phyloP scores from a whole-genome alignment of 2,113 vertebrate species.

The Otus sunia region DNA sequence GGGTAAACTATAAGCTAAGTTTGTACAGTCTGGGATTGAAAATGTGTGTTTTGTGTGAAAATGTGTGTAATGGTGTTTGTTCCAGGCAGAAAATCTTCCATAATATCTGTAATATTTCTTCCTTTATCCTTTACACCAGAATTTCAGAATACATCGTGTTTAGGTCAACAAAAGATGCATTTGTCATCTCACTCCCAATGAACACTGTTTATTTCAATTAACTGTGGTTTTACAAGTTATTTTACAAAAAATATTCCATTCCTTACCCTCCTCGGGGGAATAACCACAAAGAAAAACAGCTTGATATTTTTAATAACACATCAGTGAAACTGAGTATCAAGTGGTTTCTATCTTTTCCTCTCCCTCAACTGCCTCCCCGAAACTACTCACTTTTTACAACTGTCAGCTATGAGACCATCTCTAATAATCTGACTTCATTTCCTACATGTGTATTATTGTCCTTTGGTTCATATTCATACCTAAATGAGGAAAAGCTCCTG shows the following conservation, averaged over 20 bases:
- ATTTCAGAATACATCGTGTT: neutral
- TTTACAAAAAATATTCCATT: neutral
- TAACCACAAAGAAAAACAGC: neutral
- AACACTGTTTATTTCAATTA: conserved; percentile 1
- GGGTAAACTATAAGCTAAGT: neutral
- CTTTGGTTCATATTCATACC: neutral
- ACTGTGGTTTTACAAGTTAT: neutral
- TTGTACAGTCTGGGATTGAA: neutral
- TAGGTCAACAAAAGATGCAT: neutral
- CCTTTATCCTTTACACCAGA: neutral
- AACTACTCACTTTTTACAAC: neutral
- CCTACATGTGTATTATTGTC: neutral
- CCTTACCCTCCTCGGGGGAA: neutral
- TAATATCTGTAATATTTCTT: neutral
- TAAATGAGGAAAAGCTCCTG: neutral
- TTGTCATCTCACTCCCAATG: neutral
- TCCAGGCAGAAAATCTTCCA: neutral
- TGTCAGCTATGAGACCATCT: neutral
- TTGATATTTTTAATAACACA: neutral
- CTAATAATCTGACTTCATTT: neutral
- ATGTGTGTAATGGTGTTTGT: neutral
- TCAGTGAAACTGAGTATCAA: neutral
- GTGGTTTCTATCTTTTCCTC: neutral
- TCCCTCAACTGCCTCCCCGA: neutral
- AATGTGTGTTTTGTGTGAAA: neutral